Base-by-base conservation (phyloP, 92 coral and sea anemone genomes). In the Metridium senile region DNA sequence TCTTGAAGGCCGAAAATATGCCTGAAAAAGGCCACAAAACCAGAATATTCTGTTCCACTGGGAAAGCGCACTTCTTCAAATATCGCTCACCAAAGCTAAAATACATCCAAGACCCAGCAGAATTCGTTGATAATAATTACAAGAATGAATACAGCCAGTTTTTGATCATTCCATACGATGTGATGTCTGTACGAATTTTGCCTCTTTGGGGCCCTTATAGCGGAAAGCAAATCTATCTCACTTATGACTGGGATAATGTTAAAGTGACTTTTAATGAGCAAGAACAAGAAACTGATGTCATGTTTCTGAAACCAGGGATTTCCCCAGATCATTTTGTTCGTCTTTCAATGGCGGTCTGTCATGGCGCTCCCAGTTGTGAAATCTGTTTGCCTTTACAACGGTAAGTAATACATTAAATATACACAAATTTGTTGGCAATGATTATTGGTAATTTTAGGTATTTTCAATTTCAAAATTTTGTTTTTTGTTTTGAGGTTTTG, bases 51-150 rank as follows among this genome's bases (percentile, higher is more conserved):
- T 62, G 83, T 58, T 74, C 83, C 11, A 86, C 87, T 2, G 90
- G 82, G 26, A 72, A 75, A 21, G 90, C 74, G 23, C 75, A 74
- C 35, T 63, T 86, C 26, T 71, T 33, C 3, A 77, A 75, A 72
- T 64, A 72, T 46, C 78, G 70, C 0, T 23, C 63, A 13, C 86
- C 90, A 9, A 86, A 81, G 70, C 78, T 33, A 64, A 86, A 86
- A 34, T 86, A 86, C 76, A 86, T 86, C 47, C 86, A 86, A 30
- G 90, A 86, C 71, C 90, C 90, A 0, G 73, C 90, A n/a, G 86
- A 86, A 17, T 69, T 81, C 21, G 86, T 86, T 3, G 83, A 84
- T 32, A 51, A 69, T 69, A 81, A 79, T 34, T 86, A 86, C 76
- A 81, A 76, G 80, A 77, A 86, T 49, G 63, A 86, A 11, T 86